Percentiles rank a stretch among this genome's conserved stretches.
phyloP scores from a whole-genome alignment of 35 echinoderm and acorn worm species.

The Stichopus chloronotus region DNA sequence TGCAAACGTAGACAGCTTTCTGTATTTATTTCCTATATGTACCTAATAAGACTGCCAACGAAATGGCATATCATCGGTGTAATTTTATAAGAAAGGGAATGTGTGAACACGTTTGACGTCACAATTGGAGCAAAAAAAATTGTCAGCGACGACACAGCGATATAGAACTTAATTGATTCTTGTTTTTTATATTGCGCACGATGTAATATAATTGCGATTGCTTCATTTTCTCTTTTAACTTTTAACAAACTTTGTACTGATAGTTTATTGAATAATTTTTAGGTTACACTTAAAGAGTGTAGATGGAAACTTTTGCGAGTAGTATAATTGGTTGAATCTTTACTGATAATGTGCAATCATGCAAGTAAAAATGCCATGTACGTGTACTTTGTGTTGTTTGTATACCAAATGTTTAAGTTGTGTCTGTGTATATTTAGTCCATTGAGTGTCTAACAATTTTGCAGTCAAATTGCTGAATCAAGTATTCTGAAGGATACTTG shows the following conservation, averaged over 20 bases:
- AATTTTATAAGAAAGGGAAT: background rate
- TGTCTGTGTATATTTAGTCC: too few relatives aligned
- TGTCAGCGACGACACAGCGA: background rate
- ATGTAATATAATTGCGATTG: background rate
- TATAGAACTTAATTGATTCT: background rate
- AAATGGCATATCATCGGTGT: background rate
- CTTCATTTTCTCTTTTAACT: background rate
- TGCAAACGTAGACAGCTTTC: too few relatives aligned
- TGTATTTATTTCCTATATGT: too few relatives aligned
- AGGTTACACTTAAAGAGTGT: background rate
- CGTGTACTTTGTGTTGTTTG: too few relatives aligned
- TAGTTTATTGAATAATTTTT: background rate
- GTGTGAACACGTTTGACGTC: background rate
- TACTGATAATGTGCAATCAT: too few relatives aligned
- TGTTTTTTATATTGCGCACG: background rate
- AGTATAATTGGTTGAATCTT: too few relatives aligned
- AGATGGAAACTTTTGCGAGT: background rate
- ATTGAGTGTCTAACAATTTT: too few relatives aligned
- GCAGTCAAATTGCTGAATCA: too few relatives aligned
- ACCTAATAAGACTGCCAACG: too few relatives aligned
- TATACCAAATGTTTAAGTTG: too few relatives aligned
- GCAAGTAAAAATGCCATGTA: too few relatives aligned
- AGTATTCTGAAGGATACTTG: too few relatives aligned
- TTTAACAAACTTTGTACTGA: background rate
- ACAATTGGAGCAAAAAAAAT: background rate